These are phyloP conservation scores for Laticauda colubrina DNA, from an alignment of 2,113 vertebrate genomes.

Conservation along the genomic window DNA sequence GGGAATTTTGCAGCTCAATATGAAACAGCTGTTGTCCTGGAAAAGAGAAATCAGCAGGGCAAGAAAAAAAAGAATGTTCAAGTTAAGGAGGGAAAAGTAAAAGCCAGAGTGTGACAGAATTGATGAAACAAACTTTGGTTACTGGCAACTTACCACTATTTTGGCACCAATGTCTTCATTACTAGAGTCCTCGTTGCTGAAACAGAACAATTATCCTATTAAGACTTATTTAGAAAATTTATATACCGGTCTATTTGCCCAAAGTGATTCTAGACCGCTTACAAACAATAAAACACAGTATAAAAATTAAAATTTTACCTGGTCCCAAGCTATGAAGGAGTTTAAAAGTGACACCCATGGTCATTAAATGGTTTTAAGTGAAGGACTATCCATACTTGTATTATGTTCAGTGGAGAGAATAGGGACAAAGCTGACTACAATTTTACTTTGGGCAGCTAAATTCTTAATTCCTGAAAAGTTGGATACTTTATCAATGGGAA, in stretches of 20 bases:
- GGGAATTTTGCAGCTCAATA: slow-evolving; percentile 67
- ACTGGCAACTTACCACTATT: slow-evolving; percentile 67
- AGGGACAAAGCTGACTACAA: not conserved
- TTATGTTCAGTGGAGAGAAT: not conserved
- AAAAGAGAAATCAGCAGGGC: not conserved
- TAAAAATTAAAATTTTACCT: no score
- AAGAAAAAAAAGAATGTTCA: not conserved
- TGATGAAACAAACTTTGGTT: not conserved
- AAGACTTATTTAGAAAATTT: not conserved
- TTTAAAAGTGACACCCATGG: no score
- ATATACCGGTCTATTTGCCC: no score
- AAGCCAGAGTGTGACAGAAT: not conserved
- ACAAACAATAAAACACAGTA: no score
- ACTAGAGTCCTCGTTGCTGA: slow-evolving; percentile 55
- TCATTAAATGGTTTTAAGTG: not conserved
- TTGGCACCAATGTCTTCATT: slow-evolving; percentile 59
- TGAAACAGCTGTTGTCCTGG: slow-evolving; percentile 68
- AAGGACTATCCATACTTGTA: not conserved
- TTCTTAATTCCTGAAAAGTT: not conserved
- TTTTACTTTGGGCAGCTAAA: not conserved
- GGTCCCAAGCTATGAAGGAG: no score
- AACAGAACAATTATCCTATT: slow-evolving; percentile 26
- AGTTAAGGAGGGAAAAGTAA: not conserved
- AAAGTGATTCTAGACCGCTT: no score
- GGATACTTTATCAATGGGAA: not conserved